A percentile compares a stretch with the other conserved stretches of the same genome.
Evolutionary conservation across 1,140 invertebrate genomes (phyloP).

Genomic region (Drosophila rhopaloa): DNA sequence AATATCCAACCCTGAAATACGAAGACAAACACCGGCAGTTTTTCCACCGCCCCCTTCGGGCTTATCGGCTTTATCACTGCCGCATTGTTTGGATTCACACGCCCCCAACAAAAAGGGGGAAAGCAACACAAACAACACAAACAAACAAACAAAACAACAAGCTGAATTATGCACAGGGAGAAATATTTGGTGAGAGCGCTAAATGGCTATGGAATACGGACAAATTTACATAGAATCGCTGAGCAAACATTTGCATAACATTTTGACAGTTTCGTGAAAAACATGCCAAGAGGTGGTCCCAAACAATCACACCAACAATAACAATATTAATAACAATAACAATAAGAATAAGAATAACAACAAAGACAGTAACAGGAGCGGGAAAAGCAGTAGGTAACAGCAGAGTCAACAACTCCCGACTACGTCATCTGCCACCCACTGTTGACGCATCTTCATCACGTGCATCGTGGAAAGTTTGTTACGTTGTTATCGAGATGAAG

Average conservation of each 20-base stretch:
- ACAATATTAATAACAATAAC: background rate
- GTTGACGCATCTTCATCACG: constrained; percentile 57
- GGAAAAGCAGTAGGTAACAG: constrained; percentile 21
- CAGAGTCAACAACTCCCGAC: constrained; percentile 17
- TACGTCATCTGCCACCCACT: constrained; percentile 48
- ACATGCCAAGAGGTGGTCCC: constrained; percentile 71
- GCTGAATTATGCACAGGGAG: constrained; percentile 22
- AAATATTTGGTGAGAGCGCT: constrained; percentile 43
- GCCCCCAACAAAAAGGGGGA: constrained; percentile 51
- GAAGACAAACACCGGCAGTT: constrained; percentile 47
- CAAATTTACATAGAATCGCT: constrained; percentile 72
- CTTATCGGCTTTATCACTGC: constrained; percentile 74
- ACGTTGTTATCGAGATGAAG: constrained; percentile 22
- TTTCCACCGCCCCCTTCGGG: constrained; percentile 13
- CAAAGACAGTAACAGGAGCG: constrained; percentile 17
- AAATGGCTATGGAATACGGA: constrained; percentile 35
- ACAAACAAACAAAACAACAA: constrained; percentile 30
- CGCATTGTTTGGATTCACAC: constrained; percentile 80
- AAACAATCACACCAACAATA: constrained; percentile 48
- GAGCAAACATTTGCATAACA: constrained; percentile 73
- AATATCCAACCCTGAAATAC: constrained; percentile 32
- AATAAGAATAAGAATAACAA: background rate
- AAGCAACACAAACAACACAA: constrained; percentile 27
- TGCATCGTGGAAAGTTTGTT: constrained; percentile 67
- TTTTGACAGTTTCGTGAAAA: constrained; percentile 81